Evolutionary conservation across 2,797 vertebrate species (phyloP).

Genomic region (Vespertilio murinus): DNA sequence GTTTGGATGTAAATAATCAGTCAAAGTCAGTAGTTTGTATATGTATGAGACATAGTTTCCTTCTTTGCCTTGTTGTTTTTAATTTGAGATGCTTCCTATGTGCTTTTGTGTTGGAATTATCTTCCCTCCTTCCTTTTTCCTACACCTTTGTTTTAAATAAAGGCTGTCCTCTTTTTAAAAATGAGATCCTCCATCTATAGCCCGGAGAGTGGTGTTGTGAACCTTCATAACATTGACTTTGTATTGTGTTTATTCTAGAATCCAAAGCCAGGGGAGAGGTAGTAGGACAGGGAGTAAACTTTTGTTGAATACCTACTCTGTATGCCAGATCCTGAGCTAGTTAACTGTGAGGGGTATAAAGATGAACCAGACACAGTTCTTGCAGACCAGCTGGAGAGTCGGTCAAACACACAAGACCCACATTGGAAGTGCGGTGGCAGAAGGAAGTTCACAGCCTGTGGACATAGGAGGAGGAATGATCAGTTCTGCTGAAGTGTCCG

Average conservation of each 20-base stretch:
- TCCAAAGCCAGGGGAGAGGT: background rate
- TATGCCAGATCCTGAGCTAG: background rate
- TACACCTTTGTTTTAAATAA: conserved; percentile 85
- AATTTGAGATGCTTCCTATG: conserved; percentile 77
- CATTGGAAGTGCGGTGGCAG: fast-evolving
- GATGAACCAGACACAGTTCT: background rate
- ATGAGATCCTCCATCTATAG: background rate
- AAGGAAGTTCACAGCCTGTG: background rate
- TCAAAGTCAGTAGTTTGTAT: conserved; percentile 82
- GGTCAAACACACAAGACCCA: background rate
- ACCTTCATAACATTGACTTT: background rate
- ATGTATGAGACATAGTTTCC: conserved; percentile 80
- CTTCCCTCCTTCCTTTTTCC: conserved; percentile 66
- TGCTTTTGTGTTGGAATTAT: conserved; percentile 70
- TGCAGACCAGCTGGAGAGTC: background rate
- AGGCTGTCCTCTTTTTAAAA: conserved; percentile 20
- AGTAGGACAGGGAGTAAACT: background rate
- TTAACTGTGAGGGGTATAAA: background rate
- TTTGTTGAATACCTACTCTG: background rate
- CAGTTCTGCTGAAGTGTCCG: background rate
- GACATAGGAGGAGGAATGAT: background rate
- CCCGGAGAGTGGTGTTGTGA: background rate
- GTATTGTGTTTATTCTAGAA: background rate
- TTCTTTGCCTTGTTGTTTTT: conserved; percentile 65
- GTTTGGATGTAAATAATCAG: conserved; percentile 84